Evolutionary conservation across 1,140 invertebrate genomes (phyloP).

Genomic region (Drosophila cardini): DNA sequence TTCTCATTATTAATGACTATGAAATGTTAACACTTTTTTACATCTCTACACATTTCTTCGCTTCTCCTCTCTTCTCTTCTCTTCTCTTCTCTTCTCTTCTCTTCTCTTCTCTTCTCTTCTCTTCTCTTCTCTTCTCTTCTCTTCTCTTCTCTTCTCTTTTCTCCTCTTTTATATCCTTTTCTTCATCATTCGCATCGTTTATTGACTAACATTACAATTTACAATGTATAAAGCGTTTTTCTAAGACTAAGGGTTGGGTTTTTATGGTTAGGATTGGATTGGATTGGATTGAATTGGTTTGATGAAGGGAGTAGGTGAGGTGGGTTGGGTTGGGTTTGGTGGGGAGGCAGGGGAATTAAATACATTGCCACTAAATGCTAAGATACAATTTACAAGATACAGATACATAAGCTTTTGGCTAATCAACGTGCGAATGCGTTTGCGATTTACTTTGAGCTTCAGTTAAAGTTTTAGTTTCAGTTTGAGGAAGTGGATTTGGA

Average conservation of each 20-base stretch:
- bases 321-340: not conserved
- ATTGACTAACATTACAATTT: constrained; percentile 77
- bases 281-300: not conserved
- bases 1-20: constrained; percentile 51
- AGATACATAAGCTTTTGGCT: constrained; percentile 41
- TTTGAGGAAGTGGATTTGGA: not conserved
- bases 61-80: not conserved
- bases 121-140: not conserved
- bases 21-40: constrained; percentile 19
- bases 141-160: not conserved
- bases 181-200: constrained; percentile 31
- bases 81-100: not conserved
- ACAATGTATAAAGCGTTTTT: constrained; percentile 78
- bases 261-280: not conserved
- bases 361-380: constrained; percentile 79
- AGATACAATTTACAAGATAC: constrained; percentile 55
- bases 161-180: not conserved
- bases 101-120: not conserved
- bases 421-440: constrained; percentile 66
- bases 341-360: constrained; percentile 48
- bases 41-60: not conserved
- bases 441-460: not conserved
- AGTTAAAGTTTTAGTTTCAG: too few species aligned
- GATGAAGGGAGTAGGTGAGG: constrained; percentile 4
- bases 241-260: constrained; percentile 55